Base-by-base conservation (phyloP, 2,888 invertebrate genomes). In the Aphodius granarius region DNA sequence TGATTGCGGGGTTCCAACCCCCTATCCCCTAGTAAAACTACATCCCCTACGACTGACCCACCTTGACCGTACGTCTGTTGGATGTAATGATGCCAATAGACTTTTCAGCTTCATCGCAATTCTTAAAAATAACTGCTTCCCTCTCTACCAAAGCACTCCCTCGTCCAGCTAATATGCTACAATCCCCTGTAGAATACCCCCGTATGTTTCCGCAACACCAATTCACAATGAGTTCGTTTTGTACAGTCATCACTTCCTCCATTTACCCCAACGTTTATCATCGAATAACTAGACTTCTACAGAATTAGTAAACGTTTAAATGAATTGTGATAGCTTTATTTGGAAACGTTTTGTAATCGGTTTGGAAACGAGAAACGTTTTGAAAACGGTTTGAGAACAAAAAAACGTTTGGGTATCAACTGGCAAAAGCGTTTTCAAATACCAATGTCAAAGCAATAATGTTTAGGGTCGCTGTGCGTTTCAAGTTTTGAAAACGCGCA, bases 11-110 rank as follows among this genome's bases (percentile, higher is more conserved):
- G 73, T 6, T 43, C 74, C 63, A 71, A 72, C 76, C 78, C 72
- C 73, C n/a, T n/a, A 43, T 43, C 43, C 43, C 43, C 43, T 43
- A 43, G 66, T 77, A 73, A 73, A 78, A 72, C 75, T 75, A 23
- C n/a, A n/a, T n/a, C 75, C 63, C 72, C 17, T 66, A 68, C 70
- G 77, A 23, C 72, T 63, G 63, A 65, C 75, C 76, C 78, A 76
- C 76, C 75, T 78, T 79, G 78, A 78, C 78, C 78, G 79, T 77
- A 77, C 76, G 76, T 73, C 75, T 70, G 73, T 72, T 68, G 71
- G 68, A 71, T 71, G 75, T 79, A 79, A 78, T 71, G 79, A 79
- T 77, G 78, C 75, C 75, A 78, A 77, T 78, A 66, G 77, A 75
- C 77, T 77, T 77, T 66, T 77, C 72, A 71, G 73, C 73, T 76